Evolutionary conservation across 2,797 vertebrate genomes (phyloP).

Genomic region (Macropus fuliginosus): DNA sequence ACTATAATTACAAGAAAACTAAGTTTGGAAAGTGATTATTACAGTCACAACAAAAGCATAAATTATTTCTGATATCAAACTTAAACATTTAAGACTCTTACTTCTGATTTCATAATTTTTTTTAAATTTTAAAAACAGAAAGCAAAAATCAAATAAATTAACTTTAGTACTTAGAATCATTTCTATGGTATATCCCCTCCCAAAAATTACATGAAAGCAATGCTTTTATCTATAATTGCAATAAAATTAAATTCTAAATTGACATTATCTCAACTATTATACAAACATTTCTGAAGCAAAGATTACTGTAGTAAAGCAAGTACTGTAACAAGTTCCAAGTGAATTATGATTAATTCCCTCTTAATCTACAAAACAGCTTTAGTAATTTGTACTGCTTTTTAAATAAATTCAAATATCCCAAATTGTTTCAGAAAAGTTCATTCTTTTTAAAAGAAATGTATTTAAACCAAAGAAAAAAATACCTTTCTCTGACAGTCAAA

Average conservation of each 20-base stretch:
- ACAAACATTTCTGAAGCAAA: conserved; percentile 6
- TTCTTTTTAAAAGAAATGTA: conserved; percentile 8
- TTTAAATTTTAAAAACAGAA: conserved; percentile 2
- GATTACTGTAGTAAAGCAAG: background rate
- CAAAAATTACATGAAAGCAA: conserved; percentile 34
- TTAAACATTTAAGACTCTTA: conserved; percentile 30
- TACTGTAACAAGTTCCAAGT: conserved; percentile 8
- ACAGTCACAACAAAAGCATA: background rate
- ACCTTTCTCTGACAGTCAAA: conserved; percentile 12
- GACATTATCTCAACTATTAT: conserved; percentile 3
- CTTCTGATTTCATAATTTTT: conserved; percentile 44
- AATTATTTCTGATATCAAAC: conserved; percentile 1
- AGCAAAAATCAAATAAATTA: conserved; percentile 27
- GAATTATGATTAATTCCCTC: background rate
- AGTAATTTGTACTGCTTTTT: background rate
- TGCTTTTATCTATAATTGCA: conserved; percentile 19
- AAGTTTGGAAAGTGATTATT: conserved; percentile 31
- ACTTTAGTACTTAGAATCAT: conserved; percentile 13
- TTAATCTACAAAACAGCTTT: conserved; percentile 16
- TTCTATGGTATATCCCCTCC: background rate
- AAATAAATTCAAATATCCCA: conserved; percentile 16
- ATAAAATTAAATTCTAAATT: conserved; percentile 38
- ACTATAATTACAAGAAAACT: conserved; percentile 1
- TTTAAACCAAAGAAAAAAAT: background rate
- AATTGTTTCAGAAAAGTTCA: conserved; percentile 38